Base-by-base conservation (phyloP, 1,140 invertebrate species). In the Ruditapes philippinarum region DNA sequence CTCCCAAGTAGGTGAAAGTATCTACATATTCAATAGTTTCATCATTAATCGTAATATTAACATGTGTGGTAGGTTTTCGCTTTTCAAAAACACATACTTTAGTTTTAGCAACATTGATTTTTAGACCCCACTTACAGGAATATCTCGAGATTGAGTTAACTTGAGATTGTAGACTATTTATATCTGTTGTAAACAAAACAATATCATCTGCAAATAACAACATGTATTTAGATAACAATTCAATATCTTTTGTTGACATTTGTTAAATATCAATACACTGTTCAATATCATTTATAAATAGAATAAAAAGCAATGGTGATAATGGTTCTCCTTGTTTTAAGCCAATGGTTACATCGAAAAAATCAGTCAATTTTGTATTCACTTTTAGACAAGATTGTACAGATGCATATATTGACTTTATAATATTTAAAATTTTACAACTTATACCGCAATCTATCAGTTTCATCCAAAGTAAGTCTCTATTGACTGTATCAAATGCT, bases 11-110 rank as follows among this genome's bases (percentile, higher is more conserved):
- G 0, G 17, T 42, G 45, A 60, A 62, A 1, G 25, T 5, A 70
- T 84, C 62, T 9, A 84, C 60, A 14, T 11, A 4, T 45, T 84
- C 60, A 45, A 84, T 54, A 11, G 12, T 36, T 80, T 54, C 33
- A 1, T 25, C 51, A 57, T 80, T 57, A 9, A 80, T 57, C 12
- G 11, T 5, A 36, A 51, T 54, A 22, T 54, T 33, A 31, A 22
- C 17, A 31, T 51, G n/a, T 12, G 12, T 17, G 28, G 28, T 54
- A 12, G 25, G 51, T 80, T 80, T 54, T 5, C 76, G 45, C 51
- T 80, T 80, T 54, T 80, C 42, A 57, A 80, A 80, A 1, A 80
- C 42, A 80, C 76, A 80, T 80, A 80, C 57, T 80, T 54, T 80
- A 33, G 76, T 76, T 80, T 80, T 80, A 80, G n/a, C n/a, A 54